phyloP scores from a whole-genome alignment of 2,888 invertebrate genomes.

The Antheraea assamensis region DNA sequence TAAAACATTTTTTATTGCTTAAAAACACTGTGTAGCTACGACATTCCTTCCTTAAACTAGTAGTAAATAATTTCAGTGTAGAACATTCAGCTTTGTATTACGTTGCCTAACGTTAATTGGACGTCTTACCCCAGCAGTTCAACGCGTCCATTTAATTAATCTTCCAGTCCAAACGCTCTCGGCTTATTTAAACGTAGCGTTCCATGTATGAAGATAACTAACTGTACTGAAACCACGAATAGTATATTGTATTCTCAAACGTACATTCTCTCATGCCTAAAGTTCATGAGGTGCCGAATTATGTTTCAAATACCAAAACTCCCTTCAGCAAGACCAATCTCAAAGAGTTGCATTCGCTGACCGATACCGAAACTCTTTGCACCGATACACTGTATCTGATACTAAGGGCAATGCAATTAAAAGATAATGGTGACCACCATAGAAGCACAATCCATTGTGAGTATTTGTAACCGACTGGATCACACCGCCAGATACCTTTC shows the following conservation, averaged over 20 bases:
- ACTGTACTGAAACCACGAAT: neutral
- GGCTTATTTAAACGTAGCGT: neutral
- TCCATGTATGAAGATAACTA: neutral
- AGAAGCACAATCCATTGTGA: too few species aligned
- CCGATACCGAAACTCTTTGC: neutral
- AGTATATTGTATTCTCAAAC: neutral
- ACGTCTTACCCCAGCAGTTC: neutral
- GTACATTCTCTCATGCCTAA: neutral
- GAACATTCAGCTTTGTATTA: neutral
- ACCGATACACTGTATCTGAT: neutral
- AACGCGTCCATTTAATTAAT: neutral
- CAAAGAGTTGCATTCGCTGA: neutral
- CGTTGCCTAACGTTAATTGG: neutral
- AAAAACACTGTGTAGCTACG: too few species aligned
- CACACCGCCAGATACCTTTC: too few species aligned
- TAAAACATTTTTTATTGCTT: neutral
- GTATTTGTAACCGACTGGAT: too few species aligned
- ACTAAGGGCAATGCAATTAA: too few species aligned
- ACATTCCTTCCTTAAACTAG: neutral
- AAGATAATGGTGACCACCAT: too few species aligned
- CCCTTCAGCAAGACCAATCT: neutral
- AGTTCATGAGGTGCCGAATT: neutral
- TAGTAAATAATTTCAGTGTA: neutral
- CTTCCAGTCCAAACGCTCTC: neutral
- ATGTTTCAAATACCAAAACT: neutral